Conservation (phyloP, 2,113 vertebrate species). For the Apteryx owenii region DNA sequence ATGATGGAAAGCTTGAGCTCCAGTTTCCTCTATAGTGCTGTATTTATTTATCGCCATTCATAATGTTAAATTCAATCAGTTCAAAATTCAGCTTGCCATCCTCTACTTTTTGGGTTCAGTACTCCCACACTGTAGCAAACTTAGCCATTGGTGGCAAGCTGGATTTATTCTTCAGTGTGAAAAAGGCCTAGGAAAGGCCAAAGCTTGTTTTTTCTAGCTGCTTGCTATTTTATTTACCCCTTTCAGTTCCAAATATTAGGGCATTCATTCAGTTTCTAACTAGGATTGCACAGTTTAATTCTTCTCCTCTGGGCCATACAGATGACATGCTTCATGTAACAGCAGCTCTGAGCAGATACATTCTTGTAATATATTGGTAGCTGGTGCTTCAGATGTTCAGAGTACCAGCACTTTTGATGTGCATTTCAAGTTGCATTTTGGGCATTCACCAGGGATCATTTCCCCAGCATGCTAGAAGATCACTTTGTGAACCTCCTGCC, state of each 20-base stretch:
- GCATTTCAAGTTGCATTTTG: constrained; percentile 18
- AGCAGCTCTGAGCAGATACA: constrained; percentile 10
- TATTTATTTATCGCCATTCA: neutral
- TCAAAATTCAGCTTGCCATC: neutral
- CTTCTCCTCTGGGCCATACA: constrained; percentile 64
- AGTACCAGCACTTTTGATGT: constrained; percentile 18
- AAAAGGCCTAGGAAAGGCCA: neutral
- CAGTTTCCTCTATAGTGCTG: neutral
- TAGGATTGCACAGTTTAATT: constrained; percentile 55
- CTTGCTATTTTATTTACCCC: neutral
- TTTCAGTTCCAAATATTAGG: neutral
- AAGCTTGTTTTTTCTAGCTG: neutral
- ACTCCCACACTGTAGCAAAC: neutral
- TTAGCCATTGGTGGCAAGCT: neutral
- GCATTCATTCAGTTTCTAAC: constrained; percentile 67
- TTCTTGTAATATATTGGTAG: constrained; percentile 48
- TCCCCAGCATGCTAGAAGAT: constrained; percentile 58
- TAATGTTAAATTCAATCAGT: neutral
- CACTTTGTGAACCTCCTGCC: constrained; percentile 18
- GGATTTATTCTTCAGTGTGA: neutral
- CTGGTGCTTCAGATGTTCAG: constrained; percentile 9
- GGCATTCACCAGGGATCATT: constrained; percentile 55
- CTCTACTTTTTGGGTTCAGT: neutral
- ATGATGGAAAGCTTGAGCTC: neutral
- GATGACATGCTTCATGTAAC: constrained; percentile 67